Evolutionary conservation across 2,888 invertebrate genomes (phyloP), one percentile per base, ranked within the genome.

Genomic region (Cerastis leucographa): DNA sequence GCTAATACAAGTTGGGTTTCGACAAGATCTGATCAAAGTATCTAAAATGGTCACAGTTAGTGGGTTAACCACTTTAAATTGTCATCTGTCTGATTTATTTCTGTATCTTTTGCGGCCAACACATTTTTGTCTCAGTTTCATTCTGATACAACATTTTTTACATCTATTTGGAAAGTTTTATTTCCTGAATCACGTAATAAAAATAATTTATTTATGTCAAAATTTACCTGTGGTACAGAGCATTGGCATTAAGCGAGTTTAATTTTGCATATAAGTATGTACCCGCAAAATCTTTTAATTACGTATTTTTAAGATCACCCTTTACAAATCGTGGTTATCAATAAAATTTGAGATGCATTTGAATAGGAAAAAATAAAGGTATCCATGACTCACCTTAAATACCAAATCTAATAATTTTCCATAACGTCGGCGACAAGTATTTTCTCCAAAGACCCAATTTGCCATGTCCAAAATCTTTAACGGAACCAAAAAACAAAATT

Each of bases 31-130:
- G 96, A 96, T 96, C 96, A 96, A 95, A 95, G 95, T 94, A 96
- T 96, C 96, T 97, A 97, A 97, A 97, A 97, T 97, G 97, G 97
- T 96, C 96, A 96, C 97, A 96, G 96, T 95, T 96, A 96, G 95
- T 97, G 96, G 97, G 97, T 96, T 96, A 96, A 96, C 97, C 97
- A 97, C 96, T 97, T 97, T 95, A 97, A 97, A 97, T 97, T 97
- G 97, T 97, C 97, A 97, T 97, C 96, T 94, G 94, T 92, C 95
- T 97, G 97, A 97, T 97, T 97, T 97, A 97, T 97, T 96, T 96
- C 94, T 94, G 94, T 95, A 92, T 95, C 95, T 94, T 95, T 95
- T 95, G 96, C 94, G 94, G 94, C 93, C 93, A 95, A 95, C 95
- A 95, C 94, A 94, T 95, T 95, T 96, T 95, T 94, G 94, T 95